Evolutionary conservation across 2,888 invertebrate species (phyloP), one percentile per base, ranked within the genome.

Genomic region (Heliconius ismenius): DNA sequence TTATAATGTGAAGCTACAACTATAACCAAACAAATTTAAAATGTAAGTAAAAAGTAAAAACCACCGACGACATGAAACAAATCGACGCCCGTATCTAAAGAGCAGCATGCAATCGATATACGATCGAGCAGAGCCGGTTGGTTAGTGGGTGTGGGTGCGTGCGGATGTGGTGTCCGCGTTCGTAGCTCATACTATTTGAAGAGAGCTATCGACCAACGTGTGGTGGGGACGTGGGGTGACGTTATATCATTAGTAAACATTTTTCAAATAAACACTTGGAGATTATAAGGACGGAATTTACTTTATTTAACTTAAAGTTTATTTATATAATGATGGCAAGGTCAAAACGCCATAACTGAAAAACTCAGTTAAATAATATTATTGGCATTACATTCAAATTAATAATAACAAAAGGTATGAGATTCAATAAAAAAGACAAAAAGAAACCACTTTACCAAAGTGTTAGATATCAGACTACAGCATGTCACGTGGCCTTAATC

Each of bases 41-140:
- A 62, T 26, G 15, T 24, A 39, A 72, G 58, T 60, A 64, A 68
- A 72, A 32, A 54, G 49, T 6, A 54, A 54, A 9, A 58, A 21
- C 43, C 54, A 49, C 21, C 15, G 62, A 36, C 62, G 28, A 70
- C 74, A 72, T 68, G 68, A 79, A 81, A 77, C 79, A 79, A 80
- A 79, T 72, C 76, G 74, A 69, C 82, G 83, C 82, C 85, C 83
- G 87, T 87, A 86, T 89, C 88, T 88, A 82, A 82, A 81, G 81
- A 83, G 86, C 82, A 81, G 81, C 86, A 75, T 83, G 86, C 88
- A 89, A 91, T 92, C 92, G 90, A 91, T 90, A 86, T 86, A 85
- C 86, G 89, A 91, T 90, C 88, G 81, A 84, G 85, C 83, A 82
- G 81, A 84, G 87, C 89, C 88, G 87, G 89, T 89, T 85, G 87